Conservation (phyloP, 2,797 vertebrate genomes). For the Geotrypetes seraphini region DNA sequence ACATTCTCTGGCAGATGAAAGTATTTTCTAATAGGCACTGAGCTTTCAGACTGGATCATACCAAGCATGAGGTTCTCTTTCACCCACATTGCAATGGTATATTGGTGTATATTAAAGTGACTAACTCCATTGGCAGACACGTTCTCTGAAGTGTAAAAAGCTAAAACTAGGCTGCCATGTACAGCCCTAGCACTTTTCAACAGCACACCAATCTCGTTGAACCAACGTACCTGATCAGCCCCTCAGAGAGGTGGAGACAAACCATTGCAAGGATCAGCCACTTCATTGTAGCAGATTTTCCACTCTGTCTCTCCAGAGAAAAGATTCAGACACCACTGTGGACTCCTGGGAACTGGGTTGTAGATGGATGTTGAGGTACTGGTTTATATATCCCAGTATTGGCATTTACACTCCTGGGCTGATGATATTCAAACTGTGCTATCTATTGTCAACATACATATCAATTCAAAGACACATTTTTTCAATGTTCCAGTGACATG, state of each 20-base stretch:
- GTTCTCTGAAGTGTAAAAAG: neutral
- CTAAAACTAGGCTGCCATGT: neutral
- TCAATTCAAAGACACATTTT: too few relatives aligned
- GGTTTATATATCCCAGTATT: too few relatives aligned
- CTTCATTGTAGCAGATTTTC: slow-evolving; percentile 19
- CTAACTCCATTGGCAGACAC: neutral
- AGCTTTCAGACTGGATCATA: neutral
- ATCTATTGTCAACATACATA: too few relatives aligned
- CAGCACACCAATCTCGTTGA: neutral
- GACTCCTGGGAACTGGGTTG: too few relatives aligned
- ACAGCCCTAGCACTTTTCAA: too few relatives aligned
- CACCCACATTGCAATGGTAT: too few relatives aligned
- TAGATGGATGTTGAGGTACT: too few relatives aligned
- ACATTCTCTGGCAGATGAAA: neutral
- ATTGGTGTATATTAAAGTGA: too few relatives aligned
- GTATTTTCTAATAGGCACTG: neutral
- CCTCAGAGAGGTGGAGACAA: slow-evolving; percentile 30
- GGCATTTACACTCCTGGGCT: too few relatives aligned
- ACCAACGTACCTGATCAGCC: slow-evolving; percentile 13
- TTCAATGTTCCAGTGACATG: too few relatives aligned
- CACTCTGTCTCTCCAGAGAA: neutral
- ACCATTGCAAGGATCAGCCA: slow-evolving; percentile 27
- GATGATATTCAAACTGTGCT: too few relatives aligned
- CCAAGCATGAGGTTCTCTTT: too few relatives aligned
- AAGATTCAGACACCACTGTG: neutral